phyloP scores from a whole-genome alignment of 2,888 invertebrate species.

The Dasysyrphus tricinctus region DNA sequence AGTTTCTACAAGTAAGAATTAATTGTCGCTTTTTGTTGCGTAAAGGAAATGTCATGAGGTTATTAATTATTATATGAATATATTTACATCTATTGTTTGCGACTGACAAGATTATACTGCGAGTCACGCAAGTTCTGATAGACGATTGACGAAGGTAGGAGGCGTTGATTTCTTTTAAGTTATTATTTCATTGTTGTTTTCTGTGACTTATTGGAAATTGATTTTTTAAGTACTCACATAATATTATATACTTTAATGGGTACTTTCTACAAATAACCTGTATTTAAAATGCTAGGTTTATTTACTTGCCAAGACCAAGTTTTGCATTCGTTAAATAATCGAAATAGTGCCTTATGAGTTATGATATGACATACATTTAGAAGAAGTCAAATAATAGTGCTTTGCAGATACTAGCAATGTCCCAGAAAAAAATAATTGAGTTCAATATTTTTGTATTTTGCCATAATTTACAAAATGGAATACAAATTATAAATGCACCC shows the following conservation, averaged over 20 bases:
- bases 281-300: neutral
- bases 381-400: too few species aligned
- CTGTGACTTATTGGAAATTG: neutral
- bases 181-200: slow-evolving; percentile 3
- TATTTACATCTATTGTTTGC: slow-evolving; percentile 53
- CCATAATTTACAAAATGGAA: too few species aligned
- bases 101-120: slow-evolving; percentile 1
- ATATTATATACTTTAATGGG: neutral
- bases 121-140: slow-evolving; percentile 59
- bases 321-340: too few species aligned
- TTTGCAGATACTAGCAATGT: too few species aligned
- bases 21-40: slow-evolving; percentile 52
- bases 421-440: too few species aligned
- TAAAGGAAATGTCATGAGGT: slow-evolving; percentile 63
- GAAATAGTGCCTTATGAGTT: too few species aligned
- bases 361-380: too few species aligned
- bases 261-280: slow-evolving; percentile 14
- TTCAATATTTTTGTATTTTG: too few species aligned
- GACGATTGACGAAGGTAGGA: slow-evolving; percentile 7
- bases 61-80: slow-evolving; percentile 59
- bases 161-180: slow-evolving; percentile 18
- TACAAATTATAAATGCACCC: too few species aligned
- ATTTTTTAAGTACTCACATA: neutral
- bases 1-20: slow-evolving; percentile 45
- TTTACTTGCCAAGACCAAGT: too few species aligned